Base-by-base conservation (phyloP, 2,888 invertebrate species). In the Penaeus monodon region DNA sequence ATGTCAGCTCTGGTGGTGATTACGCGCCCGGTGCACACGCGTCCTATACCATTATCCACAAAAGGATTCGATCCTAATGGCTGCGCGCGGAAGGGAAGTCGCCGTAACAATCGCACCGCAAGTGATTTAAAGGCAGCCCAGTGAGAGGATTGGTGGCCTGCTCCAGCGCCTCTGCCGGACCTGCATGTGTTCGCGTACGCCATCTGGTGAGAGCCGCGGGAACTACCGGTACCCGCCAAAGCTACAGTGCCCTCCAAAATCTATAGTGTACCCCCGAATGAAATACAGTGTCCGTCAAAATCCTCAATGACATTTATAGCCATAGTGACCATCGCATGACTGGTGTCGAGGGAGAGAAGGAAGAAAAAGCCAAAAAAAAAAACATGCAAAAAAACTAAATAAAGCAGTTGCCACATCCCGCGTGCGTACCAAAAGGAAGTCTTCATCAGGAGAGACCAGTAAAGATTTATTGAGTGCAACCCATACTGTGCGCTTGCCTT, bases 51-150 rank as follows among this genome's bases (percentile, higher is more conserved):
- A 57, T 57, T 57, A 57, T 57, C 57, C 57, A 17, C 57, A 1
- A 57, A 57, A 57, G 57, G 57, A 20, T 57, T 57, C 17, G 57
- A 57, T 57, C 57, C 29, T 66, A 66, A 77, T 73, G 73, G 49
- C 79, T 33, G 85, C 85, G 73, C n/a, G 29, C n/a, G 85, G 80
- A 80, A 73, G 65, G 68, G 68, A 57, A 57, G 64, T 38, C 33
- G 27, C 57, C 64, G 38, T 73, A 73, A 78, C 57, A 85, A 76
- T 27, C 84, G 65, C 77, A 22, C 49, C 20, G 44, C 73, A 29
- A 66, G 86, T 86, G 81, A 86, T 86, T 76, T 82, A 86, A 86
- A 68, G 77, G 70, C 78, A 68, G 57, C 68, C 22, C 27, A 70
- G 66, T 81, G 86, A 70, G 86, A 64, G 81, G 86, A 86, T 66